Evolutionary conservation across 2,888 invertebrate genomes (phyloP).

Genomic region (Scaptomyza caliginosa): DNA sequence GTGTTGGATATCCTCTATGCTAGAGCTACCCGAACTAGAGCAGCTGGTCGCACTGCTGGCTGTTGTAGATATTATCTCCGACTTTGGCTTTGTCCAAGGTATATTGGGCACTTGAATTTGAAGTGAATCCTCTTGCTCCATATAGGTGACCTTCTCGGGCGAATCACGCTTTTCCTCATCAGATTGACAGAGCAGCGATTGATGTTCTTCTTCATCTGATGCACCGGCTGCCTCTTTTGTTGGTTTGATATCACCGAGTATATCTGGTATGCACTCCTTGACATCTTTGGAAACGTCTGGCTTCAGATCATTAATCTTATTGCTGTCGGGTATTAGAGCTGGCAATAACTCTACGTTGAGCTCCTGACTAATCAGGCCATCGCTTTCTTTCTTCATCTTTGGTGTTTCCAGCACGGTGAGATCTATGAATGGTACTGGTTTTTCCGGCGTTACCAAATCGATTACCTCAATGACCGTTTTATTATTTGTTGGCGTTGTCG

Average conservation of each 20-base stretch:
- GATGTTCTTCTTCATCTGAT: slow-evolving; percentile 60
- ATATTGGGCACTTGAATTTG: slow-evolving; percentile 87
- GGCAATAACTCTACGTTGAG: slow-evolving; percentile 54
- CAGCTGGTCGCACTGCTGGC: slow-evolving; percentile 75
- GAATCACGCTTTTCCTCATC: slow-evolving; percentile 82
- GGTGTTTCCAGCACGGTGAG: slow-evolving; percentile 77
- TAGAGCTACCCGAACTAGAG: slow-evolving; percentile 85
- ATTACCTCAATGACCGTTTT: slow-evolving; percentile 82
- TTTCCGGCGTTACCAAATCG: slow-evolving; percentile 83
- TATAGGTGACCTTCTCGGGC: slow-evolving; percentile 74
- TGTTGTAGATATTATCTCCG: slow-evolving; percentile 84
- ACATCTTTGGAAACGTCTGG: slow-evolving; percentile 83
- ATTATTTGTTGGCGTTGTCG: slow-evolving; percentile 77
- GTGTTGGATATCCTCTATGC: slow-evolving; percentile 84
- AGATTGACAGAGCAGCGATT: slow-evolving; percentile 67
- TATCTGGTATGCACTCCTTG: slow-evolving; percentile 82
- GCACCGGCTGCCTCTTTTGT: slow-evolving; percentile 35
- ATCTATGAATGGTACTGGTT: slow-evolving; percentile 78
- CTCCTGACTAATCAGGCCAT: slow-evolving; percentile 62
- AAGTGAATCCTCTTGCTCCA: slow-evolving; percentile 72
- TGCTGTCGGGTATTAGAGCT: slow-evolving; percentile 63
- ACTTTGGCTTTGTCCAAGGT: slow-evolving; percentile 85
- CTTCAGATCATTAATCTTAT: slow-evolving; percentile 79
- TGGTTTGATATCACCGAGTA: slow-evolving; percentile 78
- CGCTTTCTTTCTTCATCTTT: slow-evolving; percentile 67